Base-by-base conservation (phyloP, 2,888 invertebrate species). In the Ditula angustiorana region DNA sequence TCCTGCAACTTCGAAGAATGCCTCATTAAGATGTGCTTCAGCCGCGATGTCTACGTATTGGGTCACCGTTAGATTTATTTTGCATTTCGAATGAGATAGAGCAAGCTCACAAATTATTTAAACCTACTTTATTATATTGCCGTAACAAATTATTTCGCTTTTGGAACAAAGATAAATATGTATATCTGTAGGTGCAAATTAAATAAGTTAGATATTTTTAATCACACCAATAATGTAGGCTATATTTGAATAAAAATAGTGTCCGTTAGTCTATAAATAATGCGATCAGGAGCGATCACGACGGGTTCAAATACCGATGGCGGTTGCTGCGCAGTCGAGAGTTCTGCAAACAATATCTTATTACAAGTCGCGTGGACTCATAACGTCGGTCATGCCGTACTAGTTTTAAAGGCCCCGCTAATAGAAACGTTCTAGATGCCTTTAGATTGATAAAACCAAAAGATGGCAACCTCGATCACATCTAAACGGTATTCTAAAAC, bases 321-420 rank as follows among this genome's bases (percentile, higher is more conserved):
- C 58, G 53, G 62, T 44, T 28, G 13, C 56, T 52, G 68, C 41
- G 61, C 56, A 59, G 66, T 66, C 44, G 60, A 82, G 80, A 78
- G 80, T 74, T 82, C 77, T 68, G 77, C 76, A 83, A 83, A 84
- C 83, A 83, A 74, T 79, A 81, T 83, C 82, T 69, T 71, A 76
- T 83, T 83, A 77, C 83, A 78, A 72, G 72, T 68, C 61, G 63
- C 47, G 41, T n/a, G 33, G 44, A 52, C 16, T 46, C 57, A 58
- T 35, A 52, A 52, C 46, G 35, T 50, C 50, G 58, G 30, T 21
- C 44, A 46, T 35, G 23, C 21, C 26, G 5, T 26, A 21, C 26
- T 21, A 10, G 26, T 46, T 52, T 23, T 46, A 44, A 28, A 19
- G 16, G 26, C 57, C 23, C 16, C 3, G 5, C 24, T 53, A 61